These are phyloP conservation scores for Biston betularia DNA, from an alignment of 2,888 invertebrate genomes.

Conservation along the genomic window DNA sequence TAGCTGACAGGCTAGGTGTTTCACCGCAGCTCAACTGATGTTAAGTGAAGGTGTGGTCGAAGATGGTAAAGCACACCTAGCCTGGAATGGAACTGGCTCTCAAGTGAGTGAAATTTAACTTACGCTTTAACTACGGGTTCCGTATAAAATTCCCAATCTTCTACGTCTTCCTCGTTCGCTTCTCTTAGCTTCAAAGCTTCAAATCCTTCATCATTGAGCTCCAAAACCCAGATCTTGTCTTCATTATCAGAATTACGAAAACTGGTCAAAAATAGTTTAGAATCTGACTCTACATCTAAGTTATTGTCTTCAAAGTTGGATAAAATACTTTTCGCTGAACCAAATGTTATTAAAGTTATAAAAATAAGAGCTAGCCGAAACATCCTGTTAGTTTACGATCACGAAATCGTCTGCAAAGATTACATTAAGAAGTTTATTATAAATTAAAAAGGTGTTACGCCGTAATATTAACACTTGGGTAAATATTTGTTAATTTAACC, in stretches of 20 bases:
- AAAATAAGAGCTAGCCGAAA: background rate
- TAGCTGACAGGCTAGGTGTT: too few species aligned
- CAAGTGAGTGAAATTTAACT: conserved; percentile 42
- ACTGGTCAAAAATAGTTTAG: background rate
- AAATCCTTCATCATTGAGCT: conserved; percentile 49
- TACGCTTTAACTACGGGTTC: conserved; percentile 48
- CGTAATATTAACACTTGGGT: conserved; percentile 23
- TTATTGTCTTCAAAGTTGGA: background rate
- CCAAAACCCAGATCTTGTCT: conserved; percentile 59
- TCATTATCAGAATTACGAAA: conserved; percentile 10
- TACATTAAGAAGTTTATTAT: background rate
- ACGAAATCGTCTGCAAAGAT: background rate
- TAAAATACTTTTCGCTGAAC: background rate
- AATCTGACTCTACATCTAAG: background rate
- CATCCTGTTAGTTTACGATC: background rate
- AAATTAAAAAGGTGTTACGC: background rate
- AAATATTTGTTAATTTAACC: background rate
- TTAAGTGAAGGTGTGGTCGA: too few species aligned
- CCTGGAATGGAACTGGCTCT: too few species aligned
- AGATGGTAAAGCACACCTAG: too few species aligned
- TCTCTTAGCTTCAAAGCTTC: conserved; percentile 50
- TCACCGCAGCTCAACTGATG: too few species aligned
- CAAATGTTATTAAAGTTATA: background rate
- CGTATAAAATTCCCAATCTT: conserved; percentile 50
- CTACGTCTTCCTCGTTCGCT: conserved; percentile 47